Conservation (phyloP, 2,888 invertebrate species). For the Tetranychus truncatus region DNA sequence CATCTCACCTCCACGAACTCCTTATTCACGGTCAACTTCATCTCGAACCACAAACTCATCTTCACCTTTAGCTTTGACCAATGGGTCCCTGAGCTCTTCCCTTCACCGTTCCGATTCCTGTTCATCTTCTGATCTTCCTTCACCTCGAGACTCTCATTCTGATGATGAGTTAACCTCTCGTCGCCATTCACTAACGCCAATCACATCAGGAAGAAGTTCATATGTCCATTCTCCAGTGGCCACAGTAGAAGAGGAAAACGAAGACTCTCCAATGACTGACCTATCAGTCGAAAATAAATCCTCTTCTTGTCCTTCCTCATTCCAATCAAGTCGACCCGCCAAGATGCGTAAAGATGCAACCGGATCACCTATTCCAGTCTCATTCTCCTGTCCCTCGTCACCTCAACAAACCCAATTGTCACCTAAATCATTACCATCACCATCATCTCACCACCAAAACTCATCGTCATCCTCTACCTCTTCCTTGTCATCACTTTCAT, state of each 20-base stretch:
- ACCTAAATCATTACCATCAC: background rate
- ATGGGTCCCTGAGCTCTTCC: background rate
- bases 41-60: background rate
- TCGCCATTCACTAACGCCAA: background rate
- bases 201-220: background rate
- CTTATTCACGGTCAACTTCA: conserved; percentile 3
- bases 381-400: background rate
- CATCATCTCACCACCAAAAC: background rate
- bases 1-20: conserved; percentile 14
- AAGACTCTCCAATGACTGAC: background rate
- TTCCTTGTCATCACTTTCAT: conserved; percentile 1
- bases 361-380: background rate
- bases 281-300: too few relatives aligned
- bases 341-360: background rate
- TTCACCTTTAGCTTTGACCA: background rate
- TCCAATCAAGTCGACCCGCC: background rate
- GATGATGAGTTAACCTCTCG: conserved; percentile 4
- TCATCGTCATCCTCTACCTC: conserved; percentile 1
- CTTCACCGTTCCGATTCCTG: background rate
- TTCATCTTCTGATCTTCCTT: background rate
- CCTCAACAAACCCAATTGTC: background rate
- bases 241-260: background rate
- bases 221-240: background rate
- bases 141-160: background rate
- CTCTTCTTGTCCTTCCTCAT: too few relatives aligned